A percentile compares a stretch with the other conserved stretches of the same genome.
These are phyloP conservation scores for Hafferia zeledoni DNA, from an alignment of 2,797 vertebrate species.

Conservation along the genomic window DNA sequence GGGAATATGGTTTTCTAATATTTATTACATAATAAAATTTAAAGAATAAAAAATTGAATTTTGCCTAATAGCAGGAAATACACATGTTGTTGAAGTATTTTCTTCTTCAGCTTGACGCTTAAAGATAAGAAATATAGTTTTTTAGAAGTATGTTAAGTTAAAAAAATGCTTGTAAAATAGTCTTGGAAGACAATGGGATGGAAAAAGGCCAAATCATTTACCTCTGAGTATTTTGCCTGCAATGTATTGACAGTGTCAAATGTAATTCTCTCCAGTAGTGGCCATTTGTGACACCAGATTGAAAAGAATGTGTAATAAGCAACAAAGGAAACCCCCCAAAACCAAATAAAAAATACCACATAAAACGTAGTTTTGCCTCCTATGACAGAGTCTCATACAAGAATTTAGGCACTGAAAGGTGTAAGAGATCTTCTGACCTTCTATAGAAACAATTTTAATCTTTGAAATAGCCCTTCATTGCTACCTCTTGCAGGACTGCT, in stretches of 20 bases:
- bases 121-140: not conserved
- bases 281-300: not conserved
- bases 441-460: not conserved
- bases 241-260: not conserved
- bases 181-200: not conserved
- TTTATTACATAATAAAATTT: slow-evolving; percentile 71
- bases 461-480: not conserved
- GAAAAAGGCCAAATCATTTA: slow-evolving; percentile 14
- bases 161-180: not conserved
- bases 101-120: not conserved
- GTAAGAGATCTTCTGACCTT: not conserved
- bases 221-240: not conserved
- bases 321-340: not conserved
- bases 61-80: slow-evolving; percentile 14
- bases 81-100: not conserved
- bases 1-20: slow-evolving; percentile 66
- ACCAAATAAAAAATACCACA: not conserved
- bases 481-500: not conserved
- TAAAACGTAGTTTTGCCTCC: not conserved
- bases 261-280: not conserved
- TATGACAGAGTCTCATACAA: not conserved
- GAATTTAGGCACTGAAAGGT: not conserved
- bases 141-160: not conserved
- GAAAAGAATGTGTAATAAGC: not conserved
- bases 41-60: slow-evolving; percentile 59